Conservation (phyloP, 2,113 vertebrate species). For the Petrocephalus microphthalmus region DNA sequence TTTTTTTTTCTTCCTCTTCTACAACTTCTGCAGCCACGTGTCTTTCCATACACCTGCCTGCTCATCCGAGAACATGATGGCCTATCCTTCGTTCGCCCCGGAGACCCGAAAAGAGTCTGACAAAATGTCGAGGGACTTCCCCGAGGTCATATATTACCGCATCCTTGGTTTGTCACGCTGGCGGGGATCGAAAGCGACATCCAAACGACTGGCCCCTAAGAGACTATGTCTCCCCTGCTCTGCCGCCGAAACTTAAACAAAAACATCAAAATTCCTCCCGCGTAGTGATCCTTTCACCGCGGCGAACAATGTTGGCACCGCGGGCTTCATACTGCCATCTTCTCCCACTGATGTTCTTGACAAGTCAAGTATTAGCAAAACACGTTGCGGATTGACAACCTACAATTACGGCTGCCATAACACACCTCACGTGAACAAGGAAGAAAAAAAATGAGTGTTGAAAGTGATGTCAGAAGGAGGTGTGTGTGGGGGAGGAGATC, state of each 20-base stretch:
- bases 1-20: neutral
- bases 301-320: constrained; percentile 55
- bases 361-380: constrained; percentile 67
- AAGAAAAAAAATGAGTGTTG: constrained; percentile 53
- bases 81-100: neutral
- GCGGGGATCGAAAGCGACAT: neutral
- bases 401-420: constrained; percentile 75
- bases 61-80: neutral
- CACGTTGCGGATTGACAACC: constrained; percentile 67
- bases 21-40: neutral
- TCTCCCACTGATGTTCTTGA: constrained; percentile 61
- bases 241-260: constrained; percentile 16
- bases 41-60: neutral
- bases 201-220: constrained; percentile 1
- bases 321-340: constrained; percentile 50
- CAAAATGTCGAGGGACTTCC: neutral
- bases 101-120: neutral
- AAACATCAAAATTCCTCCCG: constrained; percentile 49
- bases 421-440: constrained; percentile 59
- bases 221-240: constrained; percentile 18
- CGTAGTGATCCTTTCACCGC: constrained; percentile 41
- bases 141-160: neutral
- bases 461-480: constrained; percentile 58
- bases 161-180: neutral
- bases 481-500: constrained; percentile 30